Conservation (phyloP, 2,888 invertebrate genomes). For the Carpatolechia fugitivella region DNA sequence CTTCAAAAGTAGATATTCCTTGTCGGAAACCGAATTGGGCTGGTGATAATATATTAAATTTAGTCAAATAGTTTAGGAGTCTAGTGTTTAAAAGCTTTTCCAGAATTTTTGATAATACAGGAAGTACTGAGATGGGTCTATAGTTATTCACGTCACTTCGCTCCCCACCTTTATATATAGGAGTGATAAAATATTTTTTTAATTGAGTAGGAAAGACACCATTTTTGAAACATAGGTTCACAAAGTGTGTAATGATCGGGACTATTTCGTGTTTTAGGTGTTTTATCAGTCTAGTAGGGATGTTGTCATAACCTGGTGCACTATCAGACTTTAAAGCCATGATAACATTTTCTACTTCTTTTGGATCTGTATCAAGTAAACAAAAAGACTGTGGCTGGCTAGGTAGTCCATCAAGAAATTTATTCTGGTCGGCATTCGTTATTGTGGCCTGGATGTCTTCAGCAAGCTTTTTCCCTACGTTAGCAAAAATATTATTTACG, state of each 20-base stretch:
- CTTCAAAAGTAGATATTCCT: too few species aligned
- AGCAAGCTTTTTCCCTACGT: background rate
- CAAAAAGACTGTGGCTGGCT: too few species aligned
- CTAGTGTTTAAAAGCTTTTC: too few species aligned
- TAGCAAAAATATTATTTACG: background rate
- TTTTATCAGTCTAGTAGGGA: background rate
- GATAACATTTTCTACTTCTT: background rate
- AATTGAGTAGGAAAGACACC: background rate
- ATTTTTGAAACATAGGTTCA: background rate
- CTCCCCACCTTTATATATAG: background rate
- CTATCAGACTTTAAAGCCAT: background rate
- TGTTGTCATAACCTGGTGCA: background rate
- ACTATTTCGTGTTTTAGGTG: too few species aligned
- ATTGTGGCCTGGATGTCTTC: too few species aligned
- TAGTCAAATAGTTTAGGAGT: too few species aligned
- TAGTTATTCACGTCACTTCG: background rate
- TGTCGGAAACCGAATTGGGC: too few species aligned
- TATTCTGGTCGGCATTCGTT: too few species aligned
- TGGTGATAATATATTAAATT: too few species aligned
- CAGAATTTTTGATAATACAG: too few species aligned
- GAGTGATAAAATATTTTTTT: background rate
- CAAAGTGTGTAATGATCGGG: background rate
- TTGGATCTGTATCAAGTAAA: too few species aligned
- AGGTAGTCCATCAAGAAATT: too few species aligned
- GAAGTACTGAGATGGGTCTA: background rate